Evolutionary conservation across 2,888 invertebrate species (phyloP), one percentile per base, ranked within the genome.

Genomic region (Minunthozetes semirufus): DNA sequence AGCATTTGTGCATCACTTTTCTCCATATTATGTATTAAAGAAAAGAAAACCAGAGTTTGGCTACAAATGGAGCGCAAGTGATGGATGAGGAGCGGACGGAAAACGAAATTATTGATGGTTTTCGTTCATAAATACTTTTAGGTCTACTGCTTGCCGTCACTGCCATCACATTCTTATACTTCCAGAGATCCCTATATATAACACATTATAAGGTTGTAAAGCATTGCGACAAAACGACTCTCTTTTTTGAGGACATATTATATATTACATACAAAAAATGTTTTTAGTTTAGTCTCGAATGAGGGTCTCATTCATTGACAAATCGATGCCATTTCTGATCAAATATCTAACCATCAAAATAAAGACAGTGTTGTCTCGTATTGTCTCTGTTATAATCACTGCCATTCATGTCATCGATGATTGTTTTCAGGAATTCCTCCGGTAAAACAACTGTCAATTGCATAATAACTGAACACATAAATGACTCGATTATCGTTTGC

Each of bases 1-100:
- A 27, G 17, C 59, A 27, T 22, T 59, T 29, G 5, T 29, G 59
- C 59, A 59, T 59, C 59, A 59, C 59, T 59, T 59, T 59, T 59
- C 27, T 59, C 59, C 29, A n/a, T 48, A 48, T 48, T 42, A 13
- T 42, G 33, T 29, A 63, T 63, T 66, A 66, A 38, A 33, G 33
- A 33, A 66, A 42, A 66, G n/a, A 38, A 66, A 66, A 59, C 38
- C n/a, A 66, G 66, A 66, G 66, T 66, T 66, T 6, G 66, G 66
- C 33, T 38, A 66, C 66, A 66, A 66, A 66, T 66, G 66, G 66
- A 66, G 66, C 66, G 66, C 66, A 66, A 66, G 66, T 66, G 66
- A 66, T 66, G 66, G 66, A 66, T 66, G 66, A 66, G 61, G 61
- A 61, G 61, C 61, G 61, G 61, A 61, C 61, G 61, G 61, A 61